phyloP scores from a whole-genome alignment of 2,888 invertebrate species.

The Scaptomyza cyrtandrae region DNA sequence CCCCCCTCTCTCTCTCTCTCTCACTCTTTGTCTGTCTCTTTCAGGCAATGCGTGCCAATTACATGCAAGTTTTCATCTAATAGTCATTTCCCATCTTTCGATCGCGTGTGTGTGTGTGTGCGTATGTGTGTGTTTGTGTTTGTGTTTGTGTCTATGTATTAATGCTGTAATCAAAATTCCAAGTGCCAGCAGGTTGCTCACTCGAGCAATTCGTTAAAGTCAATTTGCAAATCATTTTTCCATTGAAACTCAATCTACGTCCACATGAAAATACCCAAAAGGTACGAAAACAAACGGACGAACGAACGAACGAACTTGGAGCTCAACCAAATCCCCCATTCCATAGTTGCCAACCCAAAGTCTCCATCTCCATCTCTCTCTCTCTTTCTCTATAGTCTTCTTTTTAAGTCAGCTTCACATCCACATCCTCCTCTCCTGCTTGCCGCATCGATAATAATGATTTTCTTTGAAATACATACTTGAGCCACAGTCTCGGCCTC shows the following conservation, averaged over 20 bases:
- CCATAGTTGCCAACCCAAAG: neutral
- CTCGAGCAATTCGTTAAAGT: slow-evolving; percentile 81
- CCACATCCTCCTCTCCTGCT: slow-evolving; percentile 32
- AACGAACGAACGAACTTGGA: slow-evolving; percentile 41
- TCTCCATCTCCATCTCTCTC: slow-evolving; percentile 10
- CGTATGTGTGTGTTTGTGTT: neutral
- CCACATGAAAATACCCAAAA: slow-evolving; percentile 78
- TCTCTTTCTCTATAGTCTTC: slow-evolving; percentile 10
- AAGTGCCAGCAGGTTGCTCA: slow-evolving; percentile 66
- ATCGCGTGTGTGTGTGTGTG: neutral
- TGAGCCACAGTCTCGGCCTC: slow-evolving; percentile 40
- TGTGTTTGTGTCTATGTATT: slow-evolving; percentile 5
- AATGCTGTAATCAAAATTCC: slow-evolving; percentile 78
- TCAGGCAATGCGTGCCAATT: slow-evolving; percentile 70
- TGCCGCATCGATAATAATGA: slow-evolving; percentile 79
- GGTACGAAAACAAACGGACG: slow-evolving; percentile 40
- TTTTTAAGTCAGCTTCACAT: slow-evolving; percentile 27
- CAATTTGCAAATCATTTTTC: slow-evolving; percentile 83
- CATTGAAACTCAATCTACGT: slow-evolving; percentile 82
- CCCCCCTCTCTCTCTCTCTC: neutral
- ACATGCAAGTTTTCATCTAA: slow-evolving; percentile 50
- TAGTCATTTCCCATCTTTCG: slow-evolving; percentile 10
- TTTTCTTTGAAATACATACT: slow-evolving; percentile 81
- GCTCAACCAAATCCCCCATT: slow-evolving; percentile 13
- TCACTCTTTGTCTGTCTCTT: neutral